Base-by-base conservation (phyloP, 2,888 invertebrate species). In the Dichetophora obliterata region DNA sequence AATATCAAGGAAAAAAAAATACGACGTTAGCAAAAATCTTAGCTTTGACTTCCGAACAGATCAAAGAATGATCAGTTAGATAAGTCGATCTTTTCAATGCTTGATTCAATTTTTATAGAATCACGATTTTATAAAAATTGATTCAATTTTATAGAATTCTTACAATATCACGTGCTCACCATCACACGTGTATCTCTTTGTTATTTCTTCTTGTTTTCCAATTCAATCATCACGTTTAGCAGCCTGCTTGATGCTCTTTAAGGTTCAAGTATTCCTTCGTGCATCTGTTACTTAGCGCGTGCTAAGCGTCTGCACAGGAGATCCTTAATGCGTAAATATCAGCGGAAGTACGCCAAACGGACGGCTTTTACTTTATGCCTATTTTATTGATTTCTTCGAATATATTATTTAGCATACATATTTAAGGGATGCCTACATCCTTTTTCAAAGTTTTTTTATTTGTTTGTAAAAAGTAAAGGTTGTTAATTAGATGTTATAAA, bases 241-340 rank as follows among this genome's bases (percentile, higher is more conserved):
- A n/a, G n/a, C n/a, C n/a, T n/a, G n/a, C n/a, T n/a, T 43, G 11
- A 43, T 43, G 2, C 11, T 27, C n/a, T 5, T 27, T 27, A 27
- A 24, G 24, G 59, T 27, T 59, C 14, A 22, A 59, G 24, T 59
- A 59, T 59, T 19, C 66, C 34, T 66, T 37, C 34, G 3, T 66
- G 34, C 66, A 34, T 37, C 34, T 66, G 66, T 66, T 66, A 31
- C 34, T 6, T 16, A 14, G 66, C 66, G 24, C 59, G 59, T 59
- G 59, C 59, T 59, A 24, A 59, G 27, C 24, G 59, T 11, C 24
- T 27, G 24, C 27, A 22, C n/a, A 27, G 19, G 59, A 43, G 43
- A 43, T 59, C 24, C 16, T 16, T 59, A 27, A 27, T 59, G 59
- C 59, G 59, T 27, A 24, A 59, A 24, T 24, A 14, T 27, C 27